Evolutionary conservation across 2,797 vertebrate species (phyloP).

Genomic region (Melanotaenia trifasciata): DNA sequence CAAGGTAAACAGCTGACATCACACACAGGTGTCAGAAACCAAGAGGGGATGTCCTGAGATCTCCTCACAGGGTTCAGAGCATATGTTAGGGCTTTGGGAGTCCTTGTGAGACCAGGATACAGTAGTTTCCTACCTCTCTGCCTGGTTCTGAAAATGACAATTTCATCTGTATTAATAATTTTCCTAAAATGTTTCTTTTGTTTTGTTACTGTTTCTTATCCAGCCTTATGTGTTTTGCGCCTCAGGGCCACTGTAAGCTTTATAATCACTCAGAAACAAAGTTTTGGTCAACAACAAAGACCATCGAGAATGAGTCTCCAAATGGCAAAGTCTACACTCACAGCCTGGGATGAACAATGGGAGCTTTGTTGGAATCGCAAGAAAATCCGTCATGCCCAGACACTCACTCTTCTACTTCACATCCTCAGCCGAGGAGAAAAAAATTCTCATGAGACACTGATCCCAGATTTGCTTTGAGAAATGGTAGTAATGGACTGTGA

Average conservation of each 20-base stretch:
- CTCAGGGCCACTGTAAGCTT: slow-evolving; percentile 4
- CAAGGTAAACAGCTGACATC: slow-evolving; percentile 37
- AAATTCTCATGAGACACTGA: slow-evolving; percentile 18
- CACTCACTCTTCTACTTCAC: slow-evolving; percentile 41
- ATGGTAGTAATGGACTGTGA: slow-evolving; percentile 15
- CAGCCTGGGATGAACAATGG: slow-evolving; percentile 68
- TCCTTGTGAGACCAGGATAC: slow-evolving; percentile 26
- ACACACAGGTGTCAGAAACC: slow-evolving; percentile 28
- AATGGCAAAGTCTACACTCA: slow-evolving; percentile 48
- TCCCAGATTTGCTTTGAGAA: slow-evolving; percentile 21
- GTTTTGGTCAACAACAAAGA: slow-evolving; percentile 60
- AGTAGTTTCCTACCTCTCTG: slow-evolving; percentile 40
- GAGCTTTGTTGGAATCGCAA: slow-evolving; percentile 72
- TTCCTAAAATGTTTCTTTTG: not conserved
- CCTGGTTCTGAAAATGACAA: slow-evolving; percentile 39
- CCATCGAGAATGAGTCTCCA: slow-evolving; percentile 47
- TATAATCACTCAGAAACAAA: slow-evolving; percentile 38
- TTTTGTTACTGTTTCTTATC: not conserved
- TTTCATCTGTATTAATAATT: not conserved
- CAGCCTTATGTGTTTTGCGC: not conserved
- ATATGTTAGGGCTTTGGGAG: not conserved
- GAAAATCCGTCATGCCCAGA: slow-evolving; percentile 66
- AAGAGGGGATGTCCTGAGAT: slow-evolving; percentile 8
- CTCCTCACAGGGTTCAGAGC: slow-evolving; percentile 22
- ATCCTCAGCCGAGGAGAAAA: slow-evolving; percentile 35